Evolutionary conservation across 1,140 invertebrate species (phyloP).

Genomic region (Cyrtorhinus lividipennis): DNA sequence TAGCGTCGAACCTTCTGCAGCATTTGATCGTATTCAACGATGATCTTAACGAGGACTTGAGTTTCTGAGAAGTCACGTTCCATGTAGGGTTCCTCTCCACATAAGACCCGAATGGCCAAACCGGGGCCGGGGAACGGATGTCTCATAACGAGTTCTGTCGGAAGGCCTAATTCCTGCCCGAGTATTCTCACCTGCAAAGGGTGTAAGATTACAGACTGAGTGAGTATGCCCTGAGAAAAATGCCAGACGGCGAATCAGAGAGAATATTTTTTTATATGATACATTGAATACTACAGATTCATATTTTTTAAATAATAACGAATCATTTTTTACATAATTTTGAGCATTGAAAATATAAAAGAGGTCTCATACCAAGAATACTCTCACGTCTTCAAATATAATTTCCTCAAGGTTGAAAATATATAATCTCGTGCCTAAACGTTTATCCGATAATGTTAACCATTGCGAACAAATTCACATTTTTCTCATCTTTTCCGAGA

Average conservation of each 20-base stretch:
- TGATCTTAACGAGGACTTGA: slow-evolving; percentile 82
- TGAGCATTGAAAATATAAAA: too few species aligned
- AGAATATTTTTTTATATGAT: too few species aligned
- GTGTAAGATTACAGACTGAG: neutral
- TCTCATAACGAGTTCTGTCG: slow-evolving; percentile 69
- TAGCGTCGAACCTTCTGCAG: slow-evolving; percentile 50
- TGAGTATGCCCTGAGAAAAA: neutral
- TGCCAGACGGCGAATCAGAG: neutral
- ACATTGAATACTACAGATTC: slow-evolving; percentile 6
- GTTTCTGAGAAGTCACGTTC: slow-evolving; percentile 93
- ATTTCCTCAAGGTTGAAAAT: too few species aligned
- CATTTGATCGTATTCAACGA: slow-evolving; percentile 85
- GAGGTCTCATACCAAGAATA: too few species aligned
- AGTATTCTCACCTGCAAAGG: slow-evolving; percentile 41
- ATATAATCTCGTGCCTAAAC: too few species aligned
- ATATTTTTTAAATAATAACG: too few species aligned
- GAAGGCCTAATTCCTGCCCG: slow-evolving; percentile 80
- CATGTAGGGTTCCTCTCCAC: slow-evolving; percentile 90
- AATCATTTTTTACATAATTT: too few species aligned
- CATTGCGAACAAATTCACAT: too few species aligned
- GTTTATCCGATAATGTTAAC: too few species aligned
- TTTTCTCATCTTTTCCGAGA: too few species aligned
- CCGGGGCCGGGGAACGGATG: slow-evolving; percentile 97
- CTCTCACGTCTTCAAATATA: too few species aligned
- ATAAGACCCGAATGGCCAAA: slow-evolving; percentile 86